Conservation (phyloP, 2,113 vertebrate genomes). For the Anthoscopus minutus region DNA sequence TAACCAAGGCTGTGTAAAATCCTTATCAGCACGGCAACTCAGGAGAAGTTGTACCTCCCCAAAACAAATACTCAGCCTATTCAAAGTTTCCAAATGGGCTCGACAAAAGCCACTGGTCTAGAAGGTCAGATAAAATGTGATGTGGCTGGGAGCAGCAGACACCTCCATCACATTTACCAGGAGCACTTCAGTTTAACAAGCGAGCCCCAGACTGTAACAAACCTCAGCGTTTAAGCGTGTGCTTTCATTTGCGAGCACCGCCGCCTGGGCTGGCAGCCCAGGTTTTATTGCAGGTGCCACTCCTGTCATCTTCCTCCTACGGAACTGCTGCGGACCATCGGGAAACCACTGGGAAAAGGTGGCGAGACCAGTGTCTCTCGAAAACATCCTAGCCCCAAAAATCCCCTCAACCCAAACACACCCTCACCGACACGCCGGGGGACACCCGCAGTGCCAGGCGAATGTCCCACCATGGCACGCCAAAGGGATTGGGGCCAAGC, state of each 20-base stretch:
- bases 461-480: fast-evolving
- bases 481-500: fast-evolving
- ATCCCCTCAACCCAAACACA: neutral
- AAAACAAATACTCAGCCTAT: neutral
- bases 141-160: neutral
- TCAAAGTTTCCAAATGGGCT: neutral
- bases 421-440: fast-evolving
- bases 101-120: neutral
- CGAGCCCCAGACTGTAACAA: neutral
- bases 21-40: neutral
- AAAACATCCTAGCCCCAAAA: neutral
- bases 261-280: neutral
- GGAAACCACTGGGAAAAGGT: fast-evolving
- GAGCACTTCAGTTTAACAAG: neutral
- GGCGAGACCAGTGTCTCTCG: fast-evolving
- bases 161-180: neutral
- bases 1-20: neutral
- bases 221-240: fast-evolving
- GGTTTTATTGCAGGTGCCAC: neutral
- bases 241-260: neutral
- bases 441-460: fast-evolving
- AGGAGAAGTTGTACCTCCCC: neutral
- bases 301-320: neutral
- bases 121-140: neutral
- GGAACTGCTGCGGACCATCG: fast-evolving